Conservation (phyloP, 1,140 invertebrate species). For the Cydia amplana region DNA sequence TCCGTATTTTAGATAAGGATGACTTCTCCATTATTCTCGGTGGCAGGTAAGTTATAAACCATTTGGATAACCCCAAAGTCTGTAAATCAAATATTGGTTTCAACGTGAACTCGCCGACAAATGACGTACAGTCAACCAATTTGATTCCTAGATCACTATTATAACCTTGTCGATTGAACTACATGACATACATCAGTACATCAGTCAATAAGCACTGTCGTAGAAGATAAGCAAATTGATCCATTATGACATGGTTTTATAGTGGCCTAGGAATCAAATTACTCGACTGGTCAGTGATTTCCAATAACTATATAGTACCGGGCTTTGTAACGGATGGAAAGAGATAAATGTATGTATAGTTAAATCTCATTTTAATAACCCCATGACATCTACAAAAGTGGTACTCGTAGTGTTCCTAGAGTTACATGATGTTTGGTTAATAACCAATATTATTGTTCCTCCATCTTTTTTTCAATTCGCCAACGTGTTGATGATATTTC, state of each 20-base stretch:
- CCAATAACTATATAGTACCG: too few species aligned
- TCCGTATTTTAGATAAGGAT: constrained; percentile 76
- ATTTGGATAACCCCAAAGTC: neutral
- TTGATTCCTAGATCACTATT: too few species aligned
- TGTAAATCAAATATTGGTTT: neutral
- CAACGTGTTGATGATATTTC: neutral
- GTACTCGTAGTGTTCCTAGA: neutral
- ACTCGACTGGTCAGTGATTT: too few species aligned
- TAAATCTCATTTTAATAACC: neutral
- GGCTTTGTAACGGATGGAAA: neutral
- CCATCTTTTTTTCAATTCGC: neutral
- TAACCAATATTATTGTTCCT: neutral
- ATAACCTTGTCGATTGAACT: too few species aligned
- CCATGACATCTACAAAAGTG: neutral
- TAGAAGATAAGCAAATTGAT: too few species aligned
- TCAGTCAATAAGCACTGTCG: too few species aligned
- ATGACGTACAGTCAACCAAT: too few species aligned
- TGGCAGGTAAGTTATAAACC: constrained; percentile 61
- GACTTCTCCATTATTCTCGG: constrained; percentile 76
- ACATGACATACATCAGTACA: too few species aligned
- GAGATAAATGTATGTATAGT: neutral
- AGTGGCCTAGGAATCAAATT: too few species aligned
- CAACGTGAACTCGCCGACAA: neutral
- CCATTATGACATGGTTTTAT: too few species aligned
- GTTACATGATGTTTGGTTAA: neutral